Conservation (phyloP, 2,113 vertebrate genomes). For the Calcarius ornatus region DNA sequence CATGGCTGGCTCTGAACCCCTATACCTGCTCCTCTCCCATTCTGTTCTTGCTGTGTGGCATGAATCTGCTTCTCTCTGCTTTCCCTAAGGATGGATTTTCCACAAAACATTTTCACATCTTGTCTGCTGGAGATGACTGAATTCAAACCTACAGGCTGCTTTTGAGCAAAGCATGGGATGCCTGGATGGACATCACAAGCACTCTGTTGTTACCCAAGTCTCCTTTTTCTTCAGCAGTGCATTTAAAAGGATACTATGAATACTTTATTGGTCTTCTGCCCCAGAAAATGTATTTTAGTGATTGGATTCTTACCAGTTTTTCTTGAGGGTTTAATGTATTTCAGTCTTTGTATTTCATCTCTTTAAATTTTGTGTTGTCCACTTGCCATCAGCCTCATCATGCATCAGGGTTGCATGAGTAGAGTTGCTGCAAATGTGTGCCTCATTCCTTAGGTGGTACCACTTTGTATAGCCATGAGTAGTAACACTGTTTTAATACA, state of each 20-base stretch:
- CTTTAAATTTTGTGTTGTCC: neutral
- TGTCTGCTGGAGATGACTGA: neutral
- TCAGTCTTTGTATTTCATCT: neutral
- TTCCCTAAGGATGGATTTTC: neutral
- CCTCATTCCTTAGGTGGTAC: neutral
- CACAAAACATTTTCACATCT: neutral
- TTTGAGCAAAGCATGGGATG: rapidly evolving
- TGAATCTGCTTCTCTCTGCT: neutral
- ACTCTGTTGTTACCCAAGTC: neutral
- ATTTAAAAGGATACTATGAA: neutral
- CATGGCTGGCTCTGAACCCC: neutral
- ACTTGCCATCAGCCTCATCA: neutral
- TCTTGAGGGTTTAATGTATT: neutral
- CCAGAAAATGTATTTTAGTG: neutral
- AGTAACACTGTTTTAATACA: neutral
- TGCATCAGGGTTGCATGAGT: rapidly evolving
- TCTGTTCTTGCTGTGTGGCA: rapidly evolving
- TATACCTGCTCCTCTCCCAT: rapidly evolving
- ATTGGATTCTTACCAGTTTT: neutral
- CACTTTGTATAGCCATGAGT: neutral
- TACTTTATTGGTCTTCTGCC: neutral
- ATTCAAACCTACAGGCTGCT: neutral
- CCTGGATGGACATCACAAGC: neutral
- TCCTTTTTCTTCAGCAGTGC: neutral
- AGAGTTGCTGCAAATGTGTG: neutral